Evolutionary conservation across 2,888 invertebrate genomes (phyloP), one percentile per base, ranked within the genome.

Genomic region (Crepidodera aurea): DNA sequence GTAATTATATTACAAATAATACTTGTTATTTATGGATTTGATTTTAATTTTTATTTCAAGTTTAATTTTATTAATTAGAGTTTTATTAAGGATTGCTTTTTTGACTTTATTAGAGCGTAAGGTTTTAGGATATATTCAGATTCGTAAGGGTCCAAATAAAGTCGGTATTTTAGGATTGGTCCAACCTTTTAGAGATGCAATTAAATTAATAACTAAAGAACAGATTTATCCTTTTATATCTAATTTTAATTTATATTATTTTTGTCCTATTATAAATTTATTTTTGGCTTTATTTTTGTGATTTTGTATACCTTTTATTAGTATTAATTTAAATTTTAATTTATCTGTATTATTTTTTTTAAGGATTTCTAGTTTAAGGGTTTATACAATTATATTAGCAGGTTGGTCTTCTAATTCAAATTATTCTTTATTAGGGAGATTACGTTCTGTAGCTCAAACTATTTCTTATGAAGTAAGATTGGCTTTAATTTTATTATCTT

Each of bases 401-500:
- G n/a, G n/a, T n/a, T n/a, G n/a, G n/a, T n/a, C n/a, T n/a, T n/a
- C n/a, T n/a, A n/a, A n/a, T n/a, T n/a, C n/a, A n/a, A n/a, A n/a
- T n/a, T n/a, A n/a, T n/a, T n/a, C n/a, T n/a, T n/a, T n/a, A n/a
- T n/a, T n/a, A n/a, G n/a, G n/a, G n/a, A n/a, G n/a, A n/a, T n/a
- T n/a, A n/a, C n/a, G n/a, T n/a, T n/a, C n/a, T n/a, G n/a, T n/a
- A n/a, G n/a, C n/a, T n/a, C n/a, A n/a, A n/a, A n/a, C n/a, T n/a
- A 88, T 91, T 87, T 90, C 90, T 75, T 91, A 90, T 86, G 90
- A 91, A 79, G 88, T 91, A 32, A 88, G 87, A 12, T 84, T 90
- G 76, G 79, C 84, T 76, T 84, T 90, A 75, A 84, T 90, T 83
- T 82, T 90, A 78, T 77, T 88, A 75, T 84, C 83, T 62, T 82